Evolutionary conservation across 2,113 vertebrate genomes (phyloP), one percentile per base, ranked within the genome.

Genomic region (Urocynchramus pylzowi): DNA sequence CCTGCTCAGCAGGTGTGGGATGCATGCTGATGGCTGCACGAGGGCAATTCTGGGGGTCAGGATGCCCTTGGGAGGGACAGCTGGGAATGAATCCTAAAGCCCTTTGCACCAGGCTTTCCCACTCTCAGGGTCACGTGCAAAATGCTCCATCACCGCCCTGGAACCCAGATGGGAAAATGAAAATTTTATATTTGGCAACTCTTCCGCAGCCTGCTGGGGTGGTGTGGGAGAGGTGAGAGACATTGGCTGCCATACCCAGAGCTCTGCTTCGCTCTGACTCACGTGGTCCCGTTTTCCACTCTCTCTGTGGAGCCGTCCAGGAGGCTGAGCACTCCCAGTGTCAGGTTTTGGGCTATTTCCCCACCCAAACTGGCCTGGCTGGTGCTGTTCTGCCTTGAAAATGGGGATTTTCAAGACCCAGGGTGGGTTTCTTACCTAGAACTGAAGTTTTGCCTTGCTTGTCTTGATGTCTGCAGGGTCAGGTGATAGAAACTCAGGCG

Each of bases 221-320:
- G 85, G 35, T 60, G 54, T 33, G 74, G 59, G 54, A 81, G 64
- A 64, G 64, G 41, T 11, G 54, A 84, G 39, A 69, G 33, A 49
- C 44, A 2, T 9, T 4, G 1, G 23, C 41, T 31, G 64, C 0
- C 4, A 13, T 5, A 24, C 23, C 31, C 9, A 4, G 61, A 90
- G 47, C 45, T 71, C 67, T 81, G 59, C 59, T 65, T 11, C 15
- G 16, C 60, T 53, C 76, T 2, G 3, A 6, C 22, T 63, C 26
- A 3, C 3, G 2, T 44, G 50, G 10, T 44, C 53, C 30, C 4
- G 1, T 57, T 81, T 89, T 74, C 77, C 63, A 4, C 47, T 21
- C 19, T 68, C 57, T 54, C 30, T 13, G 1, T 8, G 33, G 49
- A 60, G 21, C 30, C 0, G 0, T 10, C 0, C 0, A n/a, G 47